Evolutionary conservation across 2,797 vertebrate species (phyloP), one percentile per base, ranked within the genome.

Genomic region (Hydrophis major): DNA sequence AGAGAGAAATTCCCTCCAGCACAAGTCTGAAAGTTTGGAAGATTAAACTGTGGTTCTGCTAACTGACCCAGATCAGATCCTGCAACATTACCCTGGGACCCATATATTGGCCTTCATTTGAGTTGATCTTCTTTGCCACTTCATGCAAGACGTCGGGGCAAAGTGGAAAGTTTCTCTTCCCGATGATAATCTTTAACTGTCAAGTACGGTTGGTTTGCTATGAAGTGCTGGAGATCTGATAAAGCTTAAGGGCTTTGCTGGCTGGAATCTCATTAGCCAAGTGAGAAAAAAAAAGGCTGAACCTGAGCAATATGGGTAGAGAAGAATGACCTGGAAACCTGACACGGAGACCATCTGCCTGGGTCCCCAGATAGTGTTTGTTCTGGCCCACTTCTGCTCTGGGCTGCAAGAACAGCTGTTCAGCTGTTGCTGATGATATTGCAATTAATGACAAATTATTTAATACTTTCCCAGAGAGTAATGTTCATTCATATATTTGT

Each of bases 371-470:
- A 91, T 32, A 0, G 14, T 95, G 95, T 95, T 96, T 97, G 92
- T 94, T 96, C 96, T 96, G 95, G 95, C 96, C 95, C 42, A 91
- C 27, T 12, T 37, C 94, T 92, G 90, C 95, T 91, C 93, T 63
- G 87, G 25, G 88, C 63, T 28, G 60, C 28, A 11, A 57, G 90
- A 94, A 95, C 96, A 96, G 95, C 96, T 96, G 95, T 94, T 96
- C 94, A 93, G 94, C 94, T 94, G 47, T 93, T 86, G 93, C 95
- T 94, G 94, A 66, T 92, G 96, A 96, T 96, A 96, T 96, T 95
- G 90, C 0, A 5, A 95, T 96, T 96, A 96, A 93, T 90, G 91
- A 95, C 93, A 95, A 96, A 96, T 95, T 95, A 94, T 87, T 95
- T 96, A 96, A 96, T 93, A 90, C 95, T 96, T 96, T 96, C 95